phyloP scores from a whole-genome alignment of 2,888 invertebrate species.

The Nebria brevicollis region DNA sequence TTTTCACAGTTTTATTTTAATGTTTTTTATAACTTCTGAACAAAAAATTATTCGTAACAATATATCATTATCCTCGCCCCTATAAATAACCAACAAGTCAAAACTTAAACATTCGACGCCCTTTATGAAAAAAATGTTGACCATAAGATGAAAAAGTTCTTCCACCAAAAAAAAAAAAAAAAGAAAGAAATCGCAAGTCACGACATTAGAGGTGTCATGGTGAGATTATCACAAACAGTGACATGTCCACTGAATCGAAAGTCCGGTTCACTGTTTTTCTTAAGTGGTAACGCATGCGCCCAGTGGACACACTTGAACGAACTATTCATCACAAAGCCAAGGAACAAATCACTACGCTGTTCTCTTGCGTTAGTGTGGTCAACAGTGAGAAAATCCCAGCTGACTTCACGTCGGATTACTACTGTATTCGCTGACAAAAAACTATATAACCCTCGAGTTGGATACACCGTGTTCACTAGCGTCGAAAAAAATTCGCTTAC shows the following conservation, averaged over 20 bases:
- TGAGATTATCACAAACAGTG: slow-evolving; percentile 12
- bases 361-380: neutral
- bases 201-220: slow-evolving; percentile 7
- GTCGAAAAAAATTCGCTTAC: neutral
- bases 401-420: slow-evolving; percentile 26
- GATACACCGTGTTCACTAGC: neutral
- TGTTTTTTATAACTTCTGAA: too few species aligned
- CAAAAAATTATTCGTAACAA: neutral
- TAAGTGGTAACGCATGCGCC: slow-evolving; percentile 12
- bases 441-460: neutral
- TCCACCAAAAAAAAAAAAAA: neutral
- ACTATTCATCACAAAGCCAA: slow-evolving; percentile 44
- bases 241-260: slow-evolving; percentile 16
- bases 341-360: slow-evolving; percentile 37
- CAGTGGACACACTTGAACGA: neutral
- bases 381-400: slow-evolving; percentile 30
- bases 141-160: neutral
- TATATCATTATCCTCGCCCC: neutral
- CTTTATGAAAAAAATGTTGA: neutral
- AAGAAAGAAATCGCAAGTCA: neutral
- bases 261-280: slow-evolving; percentile 13
- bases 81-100: neutral
- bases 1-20: too few species aligned
- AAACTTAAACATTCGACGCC: neutral
- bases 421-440: slow-evolving; percentile 9